A percentile compares a stretch with the other conserved stretches of the same genome.
Evolutionary conservation across 1,140 invertebrate genomes (phyloP).

Genomic region (Oryctes rhinoceros): DNA sequence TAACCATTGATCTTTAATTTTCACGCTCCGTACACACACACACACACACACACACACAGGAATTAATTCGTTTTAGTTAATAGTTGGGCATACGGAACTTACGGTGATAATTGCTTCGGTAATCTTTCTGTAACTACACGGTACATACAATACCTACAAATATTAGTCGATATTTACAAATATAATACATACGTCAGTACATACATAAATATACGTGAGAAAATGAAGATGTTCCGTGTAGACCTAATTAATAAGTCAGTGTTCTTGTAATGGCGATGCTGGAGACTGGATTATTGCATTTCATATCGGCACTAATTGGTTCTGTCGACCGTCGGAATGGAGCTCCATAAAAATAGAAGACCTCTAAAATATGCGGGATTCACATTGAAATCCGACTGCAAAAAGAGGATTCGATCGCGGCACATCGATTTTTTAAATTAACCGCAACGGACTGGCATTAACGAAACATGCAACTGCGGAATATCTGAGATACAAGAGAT

Average conservation of each 20-base stretch:
- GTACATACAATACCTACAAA: not conserved
- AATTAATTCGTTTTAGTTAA: slow-evolving; percentile 8
- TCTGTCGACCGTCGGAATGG: slow-evolving; percentile 27
- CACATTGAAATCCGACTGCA: slow-evolving; percentile 9
- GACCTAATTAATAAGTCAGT: slow-evolving; percentile 34
- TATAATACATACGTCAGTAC: slow-evolving; percentile 2
- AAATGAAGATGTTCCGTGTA: slow-evolving; percentile 26
- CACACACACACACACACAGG: not conserved
- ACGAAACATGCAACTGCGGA: not conserved
- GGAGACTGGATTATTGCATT: slow-evolving; percentile 36
- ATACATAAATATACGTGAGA: slow-evolving; percentile 26
- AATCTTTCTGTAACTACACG: not conserved
- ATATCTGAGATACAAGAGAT: not conserved
- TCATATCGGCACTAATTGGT: slow-evolving; percentile 33
- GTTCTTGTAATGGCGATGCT: slow-evolving; percentile 23
- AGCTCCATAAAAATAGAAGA: slow-evolving; percentile 34
- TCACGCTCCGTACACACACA: not conserved
- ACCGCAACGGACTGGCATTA: not conserved
- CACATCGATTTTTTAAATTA: slow-evolving; percentile 9
- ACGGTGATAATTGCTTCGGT: not conserved
- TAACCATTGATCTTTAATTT: slow-evolving; percentile 4
- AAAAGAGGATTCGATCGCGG: slow-evolving; percentile 6
- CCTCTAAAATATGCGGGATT: slow-evolving; percentile 27
- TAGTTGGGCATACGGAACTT: slow-evolving; percentile 11
- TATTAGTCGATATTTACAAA: not conserved